Percentiles rank a stretch among this genome's conserved stretches.
Evolutionary conservation across 64 coral and sea anemone species (phyloP).

Genomic region (Exaiptasia diaphana): DNA sequence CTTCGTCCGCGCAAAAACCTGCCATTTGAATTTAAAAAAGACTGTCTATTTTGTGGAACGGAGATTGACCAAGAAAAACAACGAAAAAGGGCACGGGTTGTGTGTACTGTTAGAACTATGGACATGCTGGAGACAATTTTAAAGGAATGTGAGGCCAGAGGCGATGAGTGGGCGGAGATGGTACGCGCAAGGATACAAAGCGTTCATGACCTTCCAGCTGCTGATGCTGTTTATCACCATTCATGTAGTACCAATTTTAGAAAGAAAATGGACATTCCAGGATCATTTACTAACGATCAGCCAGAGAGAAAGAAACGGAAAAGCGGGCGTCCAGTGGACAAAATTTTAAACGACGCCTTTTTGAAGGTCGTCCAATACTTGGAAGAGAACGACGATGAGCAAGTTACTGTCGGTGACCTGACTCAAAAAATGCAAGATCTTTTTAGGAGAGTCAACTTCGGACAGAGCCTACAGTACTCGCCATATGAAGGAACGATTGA

Average conservation of each 20-base stretch:
- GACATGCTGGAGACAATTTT: constrained; percentile 3
- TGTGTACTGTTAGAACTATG: neutral
- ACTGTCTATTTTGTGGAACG: constrained; percentile 6
- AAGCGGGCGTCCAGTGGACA: constrained; percentile 21
- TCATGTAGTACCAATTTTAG: constrained; percentile 51
- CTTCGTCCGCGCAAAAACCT: neutral
- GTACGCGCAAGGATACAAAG: neutral
- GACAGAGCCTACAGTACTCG: neutral
- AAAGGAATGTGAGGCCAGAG: constrained; percentile 1
- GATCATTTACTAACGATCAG: neutral
- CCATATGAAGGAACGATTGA: neutral
- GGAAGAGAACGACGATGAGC: constrained; percentile 53
- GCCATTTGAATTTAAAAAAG: constrained; percentile 9
- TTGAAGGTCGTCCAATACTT: constrained; percentile 13
- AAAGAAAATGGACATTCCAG: constrained; percentile 35
- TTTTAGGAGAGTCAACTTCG: neutral
- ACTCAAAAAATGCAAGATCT: constrained; percentile 23
- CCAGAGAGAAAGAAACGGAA: constrained; percentile 38
- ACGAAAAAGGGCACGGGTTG: constrained; percentile 2
- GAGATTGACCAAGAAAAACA: neutral
- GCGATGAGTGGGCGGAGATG: constrained; percentile 14
- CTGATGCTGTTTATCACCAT: constrained; percentile 40
- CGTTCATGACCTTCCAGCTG: constrained; percentile 15
- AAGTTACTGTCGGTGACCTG: constrained; percentile 34
- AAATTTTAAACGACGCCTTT: constrained; percentile 6